Evolutionary conservation across 2,888 invertebrate species (phyloP).

Genomic region (Corythucha ciliata): DNA sequence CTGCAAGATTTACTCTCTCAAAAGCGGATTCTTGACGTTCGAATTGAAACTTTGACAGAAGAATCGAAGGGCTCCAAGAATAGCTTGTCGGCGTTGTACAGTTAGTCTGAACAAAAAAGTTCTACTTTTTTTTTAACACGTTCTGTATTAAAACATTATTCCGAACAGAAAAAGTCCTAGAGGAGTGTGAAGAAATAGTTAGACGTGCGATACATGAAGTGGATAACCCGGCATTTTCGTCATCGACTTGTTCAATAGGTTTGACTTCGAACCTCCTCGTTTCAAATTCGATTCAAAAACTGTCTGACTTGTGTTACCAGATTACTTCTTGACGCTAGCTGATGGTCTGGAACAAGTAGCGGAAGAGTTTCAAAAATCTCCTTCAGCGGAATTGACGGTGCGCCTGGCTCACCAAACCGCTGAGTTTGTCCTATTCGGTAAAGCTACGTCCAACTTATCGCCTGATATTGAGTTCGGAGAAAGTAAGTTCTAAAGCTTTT

Average conservation of each 20-base stretch:
- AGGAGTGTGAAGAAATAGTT: constrained; percentile 45
- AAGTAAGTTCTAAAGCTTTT: constrained; percentile 43
- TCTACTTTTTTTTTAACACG: neutral
- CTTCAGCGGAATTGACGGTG: constrained; percentile 25
- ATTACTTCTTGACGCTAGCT: constrained; percentile 48
- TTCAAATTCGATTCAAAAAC: neutral
- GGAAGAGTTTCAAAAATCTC: constrained; percentile 23
- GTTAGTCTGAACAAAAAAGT: constrained; percentile 18
- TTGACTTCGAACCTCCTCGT: neutral
- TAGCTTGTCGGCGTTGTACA: constrained; percentile 33
- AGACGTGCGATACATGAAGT: constrained; percentile 50
- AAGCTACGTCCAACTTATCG: constrained; percentile 66
- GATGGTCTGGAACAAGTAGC: constrained; percentile 43
- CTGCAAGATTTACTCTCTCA: constrained; percentile 57
- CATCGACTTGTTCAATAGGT: constrained; percentile 55
- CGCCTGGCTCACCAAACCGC: constrained; percentile 33
- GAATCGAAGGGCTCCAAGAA: constrained; percentile 33
- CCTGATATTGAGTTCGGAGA: constrained; percentile 58
- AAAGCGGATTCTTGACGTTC: constrained; percentile 55
- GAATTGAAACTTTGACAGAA: constrained; percentile 37
- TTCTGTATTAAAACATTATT: neutral
- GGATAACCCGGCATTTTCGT: constrained; percentile 58
- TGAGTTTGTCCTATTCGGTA: constrained; percentile 54
- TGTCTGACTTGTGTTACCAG: constrained; percentile 36
- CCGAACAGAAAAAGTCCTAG: constrained; percentile 24